phyloP scores from a whole-genome alignment of 2,888 invertebrate species.

The Netelia virgata region DNA sequence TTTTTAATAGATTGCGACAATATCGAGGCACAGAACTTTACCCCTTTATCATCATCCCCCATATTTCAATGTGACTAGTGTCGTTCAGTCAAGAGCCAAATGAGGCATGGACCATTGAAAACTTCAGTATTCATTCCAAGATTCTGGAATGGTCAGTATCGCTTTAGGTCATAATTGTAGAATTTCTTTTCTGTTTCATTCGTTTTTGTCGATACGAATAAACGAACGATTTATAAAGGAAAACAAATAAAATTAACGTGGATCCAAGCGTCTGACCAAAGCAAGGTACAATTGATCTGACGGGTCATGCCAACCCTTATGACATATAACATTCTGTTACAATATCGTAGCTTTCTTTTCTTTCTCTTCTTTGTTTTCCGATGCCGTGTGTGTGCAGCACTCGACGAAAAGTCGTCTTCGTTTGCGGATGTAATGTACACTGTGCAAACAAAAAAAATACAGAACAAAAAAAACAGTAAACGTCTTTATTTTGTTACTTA shows the following conservation, averaged over 20 bases:
- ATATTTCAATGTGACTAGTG: constrained; percentile 58
- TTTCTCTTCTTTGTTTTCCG: constrained; percentile 41
- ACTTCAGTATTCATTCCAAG: constrained; percentile 82
- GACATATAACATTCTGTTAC: constrained; percentile 57
- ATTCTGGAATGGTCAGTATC: constrained; percentile 73
- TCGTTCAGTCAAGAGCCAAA: constrained; percentile 66
- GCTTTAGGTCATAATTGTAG: constrained; percentile 67
- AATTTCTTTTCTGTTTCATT: constrained; percentile 53
- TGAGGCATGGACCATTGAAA: constrained; percentile 76
- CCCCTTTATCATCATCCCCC: constrained; percentile 6
- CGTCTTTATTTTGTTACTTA: not conserved
- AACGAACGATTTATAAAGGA: constrained; percentile 32
- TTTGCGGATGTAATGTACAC: constrained; percentile 64
- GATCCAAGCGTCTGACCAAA: constrained; percentile 68
- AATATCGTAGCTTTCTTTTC: constrained; percentile 47
- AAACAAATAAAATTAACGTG: constrained; percentile 36
- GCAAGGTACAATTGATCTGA: constrained; percentile 70
- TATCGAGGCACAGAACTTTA: not conserved
- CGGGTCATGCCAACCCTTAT: constrained; percentile 64
- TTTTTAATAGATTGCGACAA: not conserved
- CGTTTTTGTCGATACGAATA: constrained; percentile 24
- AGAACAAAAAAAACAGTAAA: constrained; percentile 25
- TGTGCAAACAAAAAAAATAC: constrained; percentile 47
- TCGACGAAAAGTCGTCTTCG: constrained; percentile 47
- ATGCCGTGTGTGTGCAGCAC: constrained; percentile 53